A percentile compares a stretch with the other conserved stretches of the same genome.
These are phyloP conservation scores for Phrynocephalus versicolor DNA, from an alignment of 2,113 vertebrate species.

Conservation along the genomic window DNA sequence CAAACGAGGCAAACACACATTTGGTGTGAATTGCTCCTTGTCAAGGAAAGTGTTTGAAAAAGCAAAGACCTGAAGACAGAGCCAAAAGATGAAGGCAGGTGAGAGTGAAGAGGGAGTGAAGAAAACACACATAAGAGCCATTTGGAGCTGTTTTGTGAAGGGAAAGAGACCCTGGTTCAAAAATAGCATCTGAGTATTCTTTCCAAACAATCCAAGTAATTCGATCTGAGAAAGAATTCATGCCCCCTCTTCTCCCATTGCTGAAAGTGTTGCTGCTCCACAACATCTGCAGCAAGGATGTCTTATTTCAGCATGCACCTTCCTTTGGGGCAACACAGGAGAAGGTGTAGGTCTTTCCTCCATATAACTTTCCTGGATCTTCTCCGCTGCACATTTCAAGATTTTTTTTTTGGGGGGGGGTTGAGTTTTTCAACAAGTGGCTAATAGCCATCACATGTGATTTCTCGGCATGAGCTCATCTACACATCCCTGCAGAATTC, in stretches of 20 bases:
- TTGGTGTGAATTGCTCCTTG: not conserved
- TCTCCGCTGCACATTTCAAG: not conserved
- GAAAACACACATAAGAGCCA: constrained; percentile 19
- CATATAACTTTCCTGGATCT: not conserved
- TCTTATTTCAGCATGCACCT: not conserved
- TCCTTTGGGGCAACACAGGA: not conserved
- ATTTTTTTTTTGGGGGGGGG: not conserved
- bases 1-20: not conserved
- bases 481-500: not conserved
- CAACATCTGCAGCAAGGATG: not conserved
- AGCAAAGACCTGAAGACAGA: constrained; percentile 1
- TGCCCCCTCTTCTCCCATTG: not conserved
- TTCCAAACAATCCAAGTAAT: constrained; percentile 9
- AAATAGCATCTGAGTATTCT: constrained; percentile 18
- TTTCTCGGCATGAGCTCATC: not conserved
- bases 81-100: constrained; percentile 19
- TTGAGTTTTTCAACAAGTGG: no score
- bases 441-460: not conserved
- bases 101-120: not conserved
- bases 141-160: constrained; percentile 6
- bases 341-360: not conserved
- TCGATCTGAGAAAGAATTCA: constrained; percentile 1
- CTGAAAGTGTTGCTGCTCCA: not conserved
- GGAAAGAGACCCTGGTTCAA: constrained; percentile 13
- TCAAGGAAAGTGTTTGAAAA: not conserved